Base-by-base conservation (phyloP, 1,140 invertebrate species). In the Drosophila pallidifrons region DNA sequence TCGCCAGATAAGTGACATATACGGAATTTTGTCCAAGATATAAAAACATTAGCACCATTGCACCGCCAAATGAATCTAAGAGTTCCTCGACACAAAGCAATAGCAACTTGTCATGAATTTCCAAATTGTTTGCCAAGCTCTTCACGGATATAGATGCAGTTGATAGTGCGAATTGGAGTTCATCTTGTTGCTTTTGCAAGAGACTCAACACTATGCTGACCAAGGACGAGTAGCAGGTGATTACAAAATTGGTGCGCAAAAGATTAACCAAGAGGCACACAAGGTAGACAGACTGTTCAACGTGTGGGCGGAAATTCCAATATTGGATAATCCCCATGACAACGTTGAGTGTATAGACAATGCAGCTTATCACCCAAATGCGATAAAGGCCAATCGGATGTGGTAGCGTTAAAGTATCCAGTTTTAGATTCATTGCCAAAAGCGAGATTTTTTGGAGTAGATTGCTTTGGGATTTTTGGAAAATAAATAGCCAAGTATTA, bases 291-390 rank as follows among this genome's bases (percentile, higher is more conserved):
- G 28, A 1, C 0, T n/a, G 5, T 0, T 41, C n/a, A 3, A 49
- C 5, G 0, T 41, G 54, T 5, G 45, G 30, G 15, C 65, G 59
- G 8, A 11, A 30, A 4, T 51, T 0, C 63, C 67, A 52, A 67
- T 54, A 0, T 8, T 38, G 5, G 1, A 68, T n/a, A 1, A 11
- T 1, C 3, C 66, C 6, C 35, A 38, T 30, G 1, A 2, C 10
- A 2, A 68, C 28, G 25, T 60, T 32, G 8, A 38, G 0, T 1
- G 1, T 15, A 43, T 76, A 66, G 15, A 55, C 43, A 6, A 43
- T 7, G 8, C 61, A 65, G 10, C 57, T 35, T 5, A 3, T 6
- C 11, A 72, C 1, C 54, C 77, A 82, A 5, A 72, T 28, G 6
- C 59, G 63, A n/a, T 61, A 73, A 1, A 79, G 16, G 47, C 52